Evolutionary conservation across 2,888 invertebrate species (phyloP).

Genomic region (Lingula anatina): DNA sequence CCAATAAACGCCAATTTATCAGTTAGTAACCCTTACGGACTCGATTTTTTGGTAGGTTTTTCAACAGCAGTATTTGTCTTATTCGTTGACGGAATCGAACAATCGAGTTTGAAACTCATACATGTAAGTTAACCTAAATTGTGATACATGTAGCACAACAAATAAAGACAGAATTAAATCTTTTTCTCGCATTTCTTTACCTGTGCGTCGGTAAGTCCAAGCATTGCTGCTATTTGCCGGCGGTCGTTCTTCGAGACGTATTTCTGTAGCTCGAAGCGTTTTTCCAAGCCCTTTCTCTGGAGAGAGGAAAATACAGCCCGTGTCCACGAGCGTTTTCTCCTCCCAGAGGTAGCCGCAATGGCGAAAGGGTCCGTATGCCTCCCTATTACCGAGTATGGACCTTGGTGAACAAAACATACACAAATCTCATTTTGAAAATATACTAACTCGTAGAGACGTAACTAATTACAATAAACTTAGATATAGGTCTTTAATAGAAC

Average conservation of each 20-base stretch:
- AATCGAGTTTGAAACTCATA: not conserved
- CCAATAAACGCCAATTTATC: not conserved
- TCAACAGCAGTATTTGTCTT: not conserved
- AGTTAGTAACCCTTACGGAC: not conserved
- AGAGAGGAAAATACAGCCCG: slow-evolving; percentile 91
- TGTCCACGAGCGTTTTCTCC: slow-evolving; percentile 89
- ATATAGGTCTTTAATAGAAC: too few relatives aligned
- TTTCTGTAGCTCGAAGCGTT: slow-evolving; percentile 87
- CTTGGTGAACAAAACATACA: too few relatives aligned
- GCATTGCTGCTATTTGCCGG: slow-evolving; percentile 81
- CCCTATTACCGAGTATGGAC: too few relatives aligned
- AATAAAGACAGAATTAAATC: not conserved
- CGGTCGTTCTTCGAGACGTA: slow-evolving; percentile 94
- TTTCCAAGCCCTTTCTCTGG: slow-evolving; percentile 88
- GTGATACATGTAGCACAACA: not conserved
- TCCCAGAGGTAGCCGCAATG: too few relatives aligned
- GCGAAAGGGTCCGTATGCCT: too few relatives aligned
- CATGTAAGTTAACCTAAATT: not conserved
- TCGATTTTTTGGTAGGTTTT: not conserved
- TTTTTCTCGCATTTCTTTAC: slow-evolving; percentile 53
- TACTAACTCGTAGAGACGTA: too few relatives aligned
- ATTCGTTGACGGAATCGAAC: not conserved
- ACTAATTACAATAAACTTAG: too few relatives aligned
- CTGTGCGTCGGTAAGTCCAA: slow-evolving; percentile 91
- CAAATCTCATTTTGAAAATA: too few relatives aligned